Evolutionary conservation across 2,113 vertebrate genomes (phyloP), one percentile per base, ranked within the genome.

Genomic region (Cephalopholis sonnerati): DNA sequence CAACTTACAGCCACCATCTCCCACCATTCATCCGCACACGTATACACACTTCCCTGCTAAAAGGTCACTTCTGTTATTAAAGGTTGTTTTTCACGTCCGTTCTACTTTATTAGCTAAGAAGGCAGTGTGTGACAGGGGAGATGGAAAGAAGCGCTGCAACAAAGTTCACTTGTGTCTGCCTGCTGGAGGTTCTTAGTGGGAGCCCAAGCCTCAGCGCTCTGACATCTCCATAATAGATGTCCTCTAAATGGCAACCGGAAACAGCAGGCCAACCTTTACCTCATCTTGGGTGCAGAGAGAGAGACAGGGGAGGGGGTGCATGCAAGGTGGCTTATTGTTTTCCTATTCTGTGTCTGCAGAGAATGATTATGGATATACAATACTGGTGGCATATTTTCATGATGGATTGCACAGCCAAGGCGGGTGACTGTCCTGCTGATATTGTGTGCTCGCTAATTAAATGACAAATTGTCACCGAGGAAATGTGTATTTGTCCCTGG

Each of bases 51-150:
- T 0, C 8, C 39, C 63, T 0, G 46, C 59, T 74, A n/a, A 85
- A 92, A 90, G 87, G 91, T 92, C 89, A 89, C 74, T 53, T 62
- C 46, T 78, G 82, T 90, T 87, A 81, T 89, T 79, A 88, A 87
- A 87, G 88, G 84, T 72, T 73, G 68, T 83, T 86, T 71, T 84
- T 82, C 77, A 54, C 7, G 64, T 81, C 79, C 41, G 2, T 53
- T 87, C 63, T 65, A 61, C 86, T 83, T 85, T 84, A 87, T 80
- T 41, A 77, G 77, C 81, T 53, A 27, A 54, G 72, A 82, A 74
- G 64, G 63, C 51, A 0, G 44, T 10, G 12, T 36, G 29, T 27
- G 48, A 87, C 58, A 36, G 64, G 41, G 70, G 61, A 59, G 76
- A 61, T 7, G 62, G 67, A 59, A 29, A 54, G 57, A 76, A 57